phyloP scores from a whole-genome alignment of 2,797 vertebrate genomes.

The Peromyscus nudipes region DNA sequence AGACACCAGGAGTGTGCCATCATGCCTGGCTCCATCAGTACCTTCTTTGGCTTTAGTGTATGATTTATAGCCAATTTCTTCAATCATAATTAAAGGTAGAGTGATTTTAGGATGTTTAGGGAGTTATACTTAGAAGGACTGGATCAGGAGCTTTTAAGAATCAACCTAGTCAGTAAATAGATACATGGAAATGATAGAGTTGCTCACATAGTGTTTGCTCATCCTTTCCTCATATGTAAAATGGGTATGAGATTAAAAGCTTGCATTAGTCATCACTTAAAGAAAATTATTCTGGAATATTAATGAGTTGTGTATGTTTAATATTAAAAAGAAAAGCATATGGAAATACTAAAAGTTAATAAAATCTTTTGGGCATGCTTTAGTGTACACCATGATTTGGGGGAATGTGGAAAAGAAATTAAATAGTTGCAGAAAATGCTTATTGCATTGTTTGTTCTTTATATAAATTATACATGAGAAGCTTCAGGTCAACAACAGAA shows the following conservation, averaged over 20 bases:
- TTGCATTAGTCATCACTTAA: neutral
- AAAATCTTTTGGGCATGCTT: neutral
- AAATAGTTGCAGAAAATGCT: neutral
- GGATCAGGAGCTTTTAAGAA: neutral
- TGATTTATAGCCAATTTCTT: neutral
- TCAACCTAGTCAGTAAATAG: neutral
- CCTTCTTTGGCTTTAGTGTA: neutral
- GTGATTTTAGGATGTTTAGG: neutral
- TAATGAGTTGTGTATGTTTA: neutral
- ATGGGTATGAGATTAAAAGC: constrained; percentile 15
- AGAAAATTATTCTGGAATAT: neutral
- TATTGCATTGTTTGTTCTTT: neutral
- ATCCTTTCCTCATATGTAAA: neutral
- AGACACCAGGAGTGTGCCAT: neutral
- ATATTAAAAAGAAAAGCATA: constrained; percentile 13
- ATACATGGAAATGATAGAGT: neutral
- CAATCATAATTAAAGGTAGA: neutral
- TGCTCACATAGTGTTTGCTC: neutral
- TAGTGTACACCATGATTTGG: neutral
- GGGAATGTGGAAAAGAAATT: neutral
- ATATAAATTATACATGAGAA: neutral
- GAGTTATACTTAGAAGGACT: neutral
- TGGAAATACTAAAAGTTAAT: neutral
- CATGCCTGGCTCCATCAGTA: no score
- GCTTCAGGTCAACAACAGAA: neutral